phyloP scores from a whole-genome alignment of 2,113 vertebrate species.

The Vulpes lagopus region DNA sequence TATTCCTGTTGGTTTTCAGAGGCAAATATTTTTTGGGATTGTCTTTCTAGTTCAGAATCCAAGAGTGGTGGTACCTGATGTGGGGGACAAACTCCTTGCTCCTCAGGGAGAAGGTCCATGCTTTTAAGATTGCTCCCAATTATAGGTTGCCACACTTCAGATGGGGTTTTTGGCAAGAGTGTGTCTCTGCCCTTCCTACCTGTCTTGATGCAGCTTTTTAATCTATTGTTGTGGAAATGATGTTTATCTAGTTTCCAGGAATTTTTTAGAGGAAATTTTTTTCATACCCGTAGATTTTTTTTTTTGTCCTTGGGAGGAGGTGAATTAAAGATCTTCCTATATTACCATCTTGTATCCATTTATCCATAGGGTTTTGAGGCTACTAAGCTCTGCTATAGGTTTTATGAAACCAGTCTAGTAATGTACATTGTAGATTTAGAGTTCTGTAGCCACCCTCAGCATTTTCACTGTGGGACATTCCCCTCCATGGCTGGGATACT shows the following conservation, averaged over 20 bases:
- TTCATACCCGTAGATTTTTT: too few relatives aligned
- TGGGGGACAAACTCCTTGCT: not conserved
- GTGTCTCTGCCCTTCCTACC: not conserved
- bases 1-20: not conserved
- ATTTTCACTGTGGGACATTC: not conserved
- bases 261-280: too few relatives aligned
- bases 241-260: too few relatives aligned
- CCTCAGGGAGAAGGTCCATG: not conserved
- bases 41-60: not conserved
- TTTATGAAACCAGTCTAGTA: not conserved
- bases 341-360: not conserved
- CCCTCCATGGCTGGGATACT: not conserved
- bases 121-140: not conserved
- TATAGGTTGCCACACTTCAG: not conserved
- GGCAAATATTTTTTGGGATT: not conserved
- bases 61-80: not conserved
- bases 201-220: not conserved
- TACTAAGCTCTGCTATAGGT: not conserved
- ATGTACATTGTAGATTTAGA: not conserved
- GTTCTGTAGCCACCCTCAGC: not conserved
- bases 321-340: too few relatives aligned
- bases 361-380: not conserved
- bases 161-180: not conserved
- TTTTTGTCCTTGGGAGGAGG: too few relatives aligned
- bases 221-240: not conserved